Percentiles rank a stretch among this genome's conserved stretches.
These are phyloP conservation scores for Aurelia sp. DNA, from an alignment of 30 jellyfish, hydroid and myxozoan genomes.

Conservation along the genomic window DNA sequence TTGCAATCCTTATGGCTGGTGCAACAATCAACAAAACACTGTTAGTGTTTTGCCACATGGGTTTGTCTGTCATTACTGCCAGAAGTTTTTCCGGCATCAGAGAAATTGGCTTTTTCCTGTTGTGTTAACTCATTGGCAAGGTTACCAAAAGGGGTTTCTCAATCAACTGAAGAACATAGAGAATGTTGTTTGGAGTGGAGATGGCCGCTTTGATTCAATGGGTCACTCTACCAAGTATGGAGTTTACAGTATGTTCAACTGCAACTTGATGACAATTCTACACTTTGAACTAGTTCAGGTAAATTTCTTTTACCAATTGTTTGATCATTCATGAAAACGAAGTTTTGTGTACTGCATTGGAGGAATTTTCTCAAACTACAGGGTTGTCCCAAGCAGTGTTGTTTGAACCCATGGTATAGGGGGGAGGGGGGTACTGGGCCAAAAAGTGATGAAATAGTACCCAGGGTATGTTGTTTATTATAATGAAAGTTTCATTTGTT, in stretches of 20 bases:
- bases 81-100: conserved; percentile 47
- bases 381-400: no score
- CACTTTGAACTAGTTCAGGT: conserved; percentile 29
- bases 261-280: background rate
- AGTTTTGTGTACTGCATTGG: no score
- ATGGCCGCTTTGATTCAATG: conserved; percentile 43
- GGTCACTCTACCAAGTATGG: conserved; percentile 23
- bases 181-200: conserved; percentile 38
- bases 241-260: conserved; percentile 20
- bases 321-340: no score
- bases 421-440: no score
- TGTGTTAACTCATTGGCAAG: conserved; percentile 20
- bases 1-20: conserved; percentile 45
- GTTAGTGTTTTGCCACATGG: conserved; percentile 36
- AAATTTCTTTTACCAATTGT: no score
- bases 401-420: no score
- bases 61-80: conserved; percentile 26
- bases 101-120: conserved; percentile 19
- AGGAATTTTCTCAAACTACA: no score
- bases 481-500: no score
- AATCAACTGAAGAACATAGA: conserved; percentile 1
- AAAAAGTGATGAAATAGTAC: no score
- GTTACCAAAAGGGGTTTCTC: background rate
- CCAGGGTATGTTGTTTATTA: no score
- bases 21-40: conserved; percentile 39